Conservation (phyloP, 2,797 vertebrate genomes). For the Halcyon badia region DNA sequence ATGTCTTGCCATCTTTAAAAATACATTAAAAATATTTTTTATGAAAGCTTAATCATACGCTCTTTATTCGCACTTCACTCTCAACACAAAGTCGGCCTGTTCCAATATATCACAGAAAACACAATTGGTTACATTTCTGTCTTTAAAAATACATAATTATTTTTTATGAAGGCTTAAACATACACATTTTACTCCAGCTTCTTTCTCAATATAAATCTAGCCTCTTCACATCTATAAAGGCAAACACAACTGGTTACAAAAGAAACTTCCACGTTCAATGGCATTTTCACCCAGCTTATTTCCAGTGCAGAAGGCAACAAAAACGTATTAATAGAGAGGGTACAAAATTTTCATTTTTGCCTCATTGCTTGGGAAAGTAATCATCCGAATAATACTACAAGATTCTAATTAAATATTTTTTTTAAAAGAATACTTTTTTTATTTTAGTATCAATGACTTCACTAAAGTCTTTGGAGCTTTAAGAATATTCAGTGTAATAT, state of each 20-base stretch:
- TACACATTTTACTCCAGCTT: neutral
- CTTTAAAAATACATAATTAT: conserved; percentile 40
- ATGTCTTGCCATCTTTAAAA: conserved; percentile 55
- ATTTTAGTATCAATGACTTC: neutral
- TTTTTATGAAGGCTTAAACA: neutral
- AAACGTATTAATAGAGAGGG: neutral
- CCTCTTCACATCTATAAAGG: neutral
- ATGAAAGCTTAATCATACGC: conserved; percentile 25
- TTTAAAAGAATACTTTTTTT: neutral
- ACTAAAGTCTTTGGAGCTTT: neutral
- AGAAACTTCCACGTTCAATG: neutral
- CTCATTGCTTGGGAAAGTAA: neutral
- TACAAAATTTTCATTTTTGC: neutral
- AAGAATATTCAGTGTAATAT: neutral
- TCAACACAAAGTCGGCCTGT: neutral
- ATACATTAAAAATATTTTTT: conserved; percentile 51
- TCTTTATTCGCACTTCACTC: neutral
- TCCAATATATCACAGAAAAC: neutral
- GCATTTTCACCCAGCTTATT: neutral
- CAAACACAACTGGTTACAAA: neutral
- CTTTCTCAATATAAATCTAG: neutral
- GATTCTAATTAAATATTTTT: neutral
- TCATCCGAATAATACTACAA: neutral
- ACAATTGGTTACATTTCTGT: neutral
- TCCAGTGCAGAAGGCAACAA: neutral